Evolutionary conservation across 2,113 vertebrate genomes (phyloP).

Genomic region (Pipra filicauda): DNA sequence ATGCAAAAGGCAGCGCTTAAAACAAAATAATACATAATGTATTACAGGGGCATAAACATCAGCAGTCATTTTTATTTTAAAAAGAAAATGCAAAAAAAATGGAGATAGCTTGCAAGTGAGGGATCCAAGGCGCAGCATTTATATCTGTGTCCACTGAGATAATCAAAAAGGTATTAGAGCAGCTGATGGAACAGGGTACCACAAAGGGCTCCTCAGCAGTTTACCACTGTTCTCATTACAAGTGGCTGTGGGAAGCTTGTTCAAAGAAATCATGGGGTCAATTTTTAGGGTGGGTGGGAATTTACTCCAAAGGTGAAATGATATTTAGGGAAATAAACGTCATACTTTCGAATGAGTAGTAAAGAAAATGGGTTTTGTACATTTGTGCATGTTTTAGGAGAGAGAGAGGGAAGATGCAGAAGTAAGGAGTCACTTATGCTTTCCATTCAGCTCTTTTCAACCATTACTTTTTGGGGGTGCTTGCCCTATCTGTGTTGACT

Average conservation of each 20-base stretch:
- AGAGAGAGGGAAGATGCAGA: neutral
- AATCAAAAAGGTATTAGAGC: slow-evolving; percentile 70
- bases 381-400: neutral
- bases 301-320: neutral
- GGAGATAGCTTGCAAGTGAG: slow-evolving; percentile 38
- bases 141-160: slow-evolving; percentile 54
- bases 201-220: slow-evolving; percentile 62
- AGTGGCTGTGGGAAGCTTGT: neutral
- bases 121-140: slow-evolving; percentile 35
- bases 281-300: neutral
- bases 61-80: slow-evolving; percentile 93
- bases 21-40: slow-evolving; percentile 99
- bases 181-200: slow-evolving; percentile 56
- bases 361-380: neutral
- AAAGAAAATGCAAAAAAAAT: slow-evolving; percentile 85
- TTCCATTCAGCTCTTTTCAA: neutral
- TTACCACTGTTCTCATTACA: slow-evolving; percentile 21
- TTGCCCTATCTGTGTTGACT: neutral
- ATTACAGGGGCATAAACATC: slow-evolving; percentile 90
- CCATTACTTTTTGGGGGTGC: neutral
- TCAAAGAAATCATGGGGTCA: neutral
- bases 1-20: slow-evolving; percentile 99
- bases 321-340: neutral
- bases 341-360: neutral
- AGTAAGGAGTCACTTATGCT: neutral